Evolutionary conservation across 1,140 invertebrate genomes (phyloP).

Genomic region (Cyclina sinensis): DNA sequence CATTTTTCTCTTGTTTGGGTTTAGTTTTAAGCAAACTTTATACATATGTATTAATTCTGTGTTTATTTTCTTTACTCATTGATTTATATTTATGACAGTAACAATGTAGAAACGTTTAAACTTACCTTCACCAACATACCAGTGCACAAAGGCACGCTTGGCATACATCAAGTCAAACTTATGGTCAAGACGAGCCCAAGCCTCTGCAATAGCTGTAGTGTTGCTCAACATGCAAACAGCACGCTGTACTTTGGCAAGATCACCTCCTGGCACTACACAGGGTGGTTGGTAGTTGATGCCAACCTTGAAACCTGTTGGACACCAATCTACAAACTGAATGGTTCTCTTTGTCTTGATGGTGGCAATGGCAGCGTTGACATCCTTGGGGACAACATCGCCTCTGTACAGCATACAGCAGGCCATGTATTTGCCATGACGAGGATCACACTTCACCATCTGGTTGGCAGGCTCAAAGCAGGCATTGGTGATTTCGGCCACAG

Average conservation of each 20-base stretch:
- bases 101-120: too few relatives aligned
- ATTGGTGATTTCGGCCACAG: conserved; percentile 91
- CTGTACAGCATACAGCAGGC: conserved; percentile 89
- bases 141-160: conserved; percentile 88
- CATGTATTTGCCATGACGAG: conserved; percentile 96
- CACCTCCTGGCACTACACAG: conserved; percentile 88
- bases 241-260: conserved; percentile 88
- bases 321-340: conserved; percentile 94
- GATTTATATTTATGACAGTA: too few relatives aligned
- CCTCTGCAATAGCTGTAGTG: conserved; percentile 89
- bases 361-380: conserved; percentile 94
- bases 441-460: conserved; percentile 97
- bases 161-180: conserved; percentile 89
- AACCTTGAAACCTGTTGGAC: conserved; percentile 91
- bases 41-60: too few relatives aligned
- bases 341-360: conserved; percentile 94
- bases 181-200: conserved; percentile 90
- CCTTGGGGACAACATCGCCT: conserved; percentile 90
- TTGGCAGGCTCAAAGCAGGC: conserved; percentile 95
- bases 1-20: too few relatives aligned
- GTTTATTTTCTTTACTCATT: too few relatives aligned
- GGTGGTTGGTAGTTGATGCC: conserved; percentile 82
- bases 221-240: conserved; percentile 85
- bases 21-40: too few relatives aligned
- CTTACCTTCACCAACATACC: conserved; percentile 88